phyloP scores from a whole-genome alignment of 2,113 vertebrate genomes.

The Cariama cristata region DNA sequence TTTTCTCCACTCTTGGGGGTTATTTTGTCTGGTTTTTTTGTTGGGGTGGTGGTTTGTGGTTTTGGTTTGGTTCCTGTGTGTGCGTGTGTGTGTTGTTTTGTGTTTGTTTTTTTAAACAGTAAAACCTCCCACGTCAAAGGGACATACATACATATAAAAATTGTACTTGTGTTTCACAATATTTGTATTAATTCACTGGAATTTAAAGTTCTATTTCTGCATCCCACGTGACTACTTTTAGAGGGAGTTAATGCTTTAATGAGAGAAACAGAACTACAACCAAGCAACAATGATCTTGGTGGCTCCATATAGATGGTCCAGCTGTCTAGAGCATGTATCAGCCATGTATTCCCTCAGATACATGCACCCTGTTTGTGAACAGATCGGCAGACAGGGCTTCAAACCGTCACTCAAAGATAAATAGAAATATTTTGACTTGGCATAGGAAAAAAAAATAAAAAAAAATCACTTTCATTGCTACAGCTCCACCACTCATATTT shows the following conservation, averaged over 20 bases:
- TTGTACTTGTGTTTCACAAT: not conserved
- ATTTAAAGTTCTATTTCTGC: not conserved
- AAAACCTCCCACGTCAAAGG: not conserved
- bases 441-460: not conserved
- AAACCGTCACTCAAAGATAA: not conserved
- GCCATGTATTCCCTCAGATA: not conserved
- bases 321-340: not conserved
- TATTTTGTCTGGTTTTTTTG: not conserved
- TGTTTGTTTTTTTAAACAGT: not conserved
- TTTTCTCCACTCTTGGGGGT: not conserved
- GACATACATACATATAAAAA: not conserved
- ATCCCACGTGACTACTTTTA: not conserved
- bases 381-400: fast-evolving
- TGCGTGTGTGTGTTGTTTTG: not conserved
- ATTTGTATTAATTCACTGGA: not conserved
- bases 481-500: not conserved
- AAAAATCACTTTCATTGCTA: not conserved
- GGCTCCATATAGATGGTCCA: not conserved
- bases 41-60: too few relatives aligned
- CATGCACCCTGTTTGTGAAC: not conserved
- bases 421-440: not conserved
- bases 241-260: not conserved
- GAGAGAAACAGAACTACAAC: not conserved
- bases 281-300: not conserved
- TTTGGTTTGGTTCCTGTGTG: not conserved